Evolutionary conservation across 2,888 invertebrate genomes (phyloP), one percentile per base, ranked within the genome.

Genomic region (Microctonus aethiopoides): DNA sequence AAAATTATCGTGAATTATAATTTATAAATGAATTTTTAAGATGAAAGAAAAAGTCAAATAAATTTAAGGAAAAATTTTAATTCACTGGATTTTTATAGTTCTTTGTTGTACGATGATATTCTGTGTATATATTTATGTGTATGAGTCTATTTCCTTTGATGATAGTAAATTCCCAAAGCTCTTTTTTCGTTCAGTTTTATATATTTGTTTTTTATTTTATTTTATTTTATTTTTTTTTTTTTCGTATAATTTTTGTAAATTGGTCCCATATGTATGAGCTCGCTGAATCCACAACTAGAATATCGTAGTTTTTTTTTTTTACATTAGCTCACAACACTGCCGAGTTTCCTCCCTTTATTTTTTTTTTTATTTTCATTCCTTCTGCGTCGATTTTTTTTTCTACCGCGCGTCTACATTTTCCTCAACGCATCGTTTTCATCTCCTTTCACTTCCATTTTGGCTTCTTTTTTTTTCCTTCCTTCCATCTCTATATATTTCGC

Each of bases 161-260:
- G 61, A 32, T 57, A 74, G 72, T 46, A 6, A 16, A 46, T 46
- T 16, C 46, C n/a, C 20, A n/a, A 46, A 7, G 46, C 46, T 46
- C 46, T 1, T 16, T 4, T 56, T 64, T 68, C 67, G 51, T n/a
- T n/a, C 67, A 71, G 34, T 39, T 13, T 22, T 59, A 29, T 32
- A 26, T 26, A 73, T 72, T 75, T 73, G 29, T 7, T 29, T 29
- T 5, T 29, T 29, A 29, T 29, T 29, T 5, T 29, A 5, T 5
- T 29, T 29, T 5, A 5, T 29, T 5, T 29, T 29, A 29, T 29
- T 72, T 70, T 76, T 75, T 75, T 56, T 56, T n/a, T n/a, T 76
- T 75, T 72, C 75, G 78, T 80, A 81, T 82, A 83, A 83, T 83
- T 83, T 83, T 82, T 79, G 77, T 81, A 82, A 83, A 83, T 83